Conservation (phyloP, 2,888 invertebrate genomes). For the Caenorhabditis afra region DNA sequence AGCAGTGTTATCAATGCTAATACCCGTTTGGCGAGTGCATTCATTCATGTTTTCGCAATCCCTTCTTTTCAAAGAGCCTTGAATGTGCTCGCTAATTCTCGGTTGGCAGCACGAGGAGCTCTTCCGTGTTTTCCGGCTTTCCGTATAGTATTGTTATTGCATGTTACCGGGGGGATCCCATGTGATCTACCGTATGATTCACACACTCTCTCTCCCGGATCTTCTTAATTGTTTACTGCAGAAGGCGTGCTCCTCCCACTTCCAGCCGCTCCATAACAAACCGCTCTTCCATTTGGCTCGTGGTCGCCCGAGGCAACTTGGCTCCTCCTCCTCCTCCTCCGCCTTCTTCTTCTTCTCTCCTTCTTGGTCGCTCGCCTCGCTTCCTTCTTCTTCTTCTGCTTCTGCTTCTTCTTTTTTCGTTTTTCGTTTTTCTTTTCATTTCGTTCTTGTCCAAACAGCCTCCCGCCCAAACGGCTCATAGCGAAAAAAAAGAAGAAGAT, state of each 20-base stretch:
- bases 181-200: background rate
- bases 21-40: background rate
- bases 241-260: background rate
- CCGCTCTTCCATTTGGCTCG: background rate
- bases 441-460: background rate
- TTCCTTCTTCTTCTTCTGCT: constrained; percentile 15
- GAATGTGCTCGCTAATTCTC: too few species aligned
- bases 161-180: background rate
- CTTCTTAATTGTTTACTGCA: background rate
- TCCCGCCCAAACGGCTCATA: background rate
- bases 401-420: constrained; percentile 19
- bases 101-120: background rate
- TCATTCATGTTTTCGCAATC: background rate
- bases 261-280: background rate
- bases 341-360: constrained; percentile 14
- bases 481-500: background rate
- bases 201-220: background rate
- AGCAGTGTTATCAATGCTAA: background rate
- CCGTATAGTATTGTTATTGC: background rate
- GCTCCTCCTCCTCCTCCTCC: constrained; percentile 36
- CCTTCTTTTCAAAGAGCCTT: too few species aligned
- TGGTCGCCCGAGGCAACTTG: constrained; percentile 32
- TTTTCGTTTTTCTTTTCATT: constrained; percentile 12
- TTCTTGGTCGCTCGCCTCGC: constrained; percentile 9
- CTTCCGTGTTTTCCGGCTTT: background rate